Percentiles rank a stretch among this genome's conserved stretches.
These are phyloP conservation scores for Meandrina meandrites DNA, from an alignment of 92 coral and sea anemone genomes.

Conservation along the genomic window DNA sequence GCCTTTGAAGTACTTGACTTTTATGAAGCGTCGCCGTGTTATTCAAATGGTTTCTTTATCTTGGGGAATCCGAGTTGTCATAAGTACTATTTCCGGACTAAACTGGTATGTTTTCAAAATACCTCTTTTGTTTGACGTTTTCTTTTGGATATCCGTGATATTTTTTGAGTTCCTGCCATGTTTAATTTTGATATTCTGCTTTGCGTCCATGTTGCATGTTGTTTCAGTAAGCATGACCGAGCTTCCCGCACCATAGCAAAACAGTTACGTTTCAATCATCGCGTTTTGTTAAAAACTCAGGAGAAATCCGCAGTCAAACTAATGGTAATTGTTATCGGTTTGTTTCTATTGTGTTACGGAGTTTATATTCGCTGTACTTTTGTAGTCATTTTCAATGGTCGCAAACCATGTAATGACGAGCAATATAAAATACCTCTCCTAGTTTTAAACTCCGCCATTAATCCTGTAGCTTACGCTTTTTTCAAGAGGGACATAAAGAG, in stretches of 20 bases:
- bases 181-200: not conserved
- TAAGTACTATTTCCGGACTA: not conserved
- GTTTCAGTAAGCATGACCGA: not conserved
- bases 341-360: not conserved
- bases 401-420: not conserved
- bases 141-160: not conserved
- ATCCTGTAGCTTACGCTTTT: not conserved
- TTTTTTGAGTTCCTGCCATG: not conserved
- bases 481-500: not conserved
- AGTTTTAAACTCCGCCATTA: not conserved
- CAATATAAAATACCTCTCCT: not conserved
- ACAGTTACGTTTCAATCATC: not conserved
- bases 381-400: not conserved
- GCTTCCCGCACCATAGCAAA: not conserved
- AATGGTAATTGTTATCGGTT: not conserved
- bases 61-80: not conserved
- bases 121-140: too few species aligned
- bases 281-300: not conserved
- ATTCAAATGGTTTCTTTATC: not conserved
- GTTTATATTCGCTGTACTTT: not conserved
- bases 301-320: not conserved
- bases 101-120: not conserved
- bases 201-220: not conserved
- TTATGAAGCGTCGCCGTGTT: not conserved
- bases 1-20: not conserved